These are phyloP conservation scores for Vimba vimba DNA, from an alignment of 2,113 vertebrate species.

Conservation along the genomic window DNA sequence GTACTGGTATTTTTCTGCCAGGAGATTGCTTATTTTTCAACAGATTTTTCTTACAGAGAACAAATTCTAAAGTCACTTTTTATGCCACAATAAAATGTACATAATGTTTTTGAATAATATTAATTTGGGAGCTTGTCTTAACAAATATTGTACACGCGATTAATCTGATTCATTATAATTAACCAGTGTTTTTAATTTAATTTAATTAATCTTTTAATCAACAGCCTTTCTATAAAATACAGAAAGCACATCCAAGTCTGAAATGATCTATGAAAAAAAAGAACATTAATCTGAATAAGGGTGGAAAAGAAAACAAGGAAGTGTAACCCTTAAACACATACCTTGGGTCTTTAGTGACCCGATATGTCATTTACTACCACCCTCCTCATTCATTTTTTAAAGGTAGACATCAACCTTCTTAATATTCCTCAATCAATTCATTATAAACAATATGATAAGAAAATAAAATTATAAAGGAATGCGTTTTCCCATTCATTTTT, in stretches of 20 bases:
- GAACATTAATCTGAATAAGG: background rate
- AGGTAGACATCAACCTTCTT: no score
- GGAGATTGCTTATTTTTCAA: background rate
- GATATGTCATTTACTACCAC: no score
- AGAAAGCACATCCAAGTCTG: background rate
- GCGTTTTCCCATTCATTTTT: no score
- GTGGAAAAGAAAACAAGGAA: background rate
- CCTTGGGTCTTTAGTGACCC: no score
- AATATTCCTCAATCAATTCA: no score
- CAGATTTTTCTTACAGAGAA: background rate
- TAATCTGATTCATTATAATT: background rate
- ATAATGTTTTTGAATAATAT: background rate
- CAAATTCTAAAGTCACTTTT: background rate
- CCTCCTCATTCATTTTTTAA: no score
- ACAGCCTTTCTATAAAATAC: background rate
- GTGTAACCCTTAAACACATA: no score
- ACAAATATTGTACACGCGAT: background rate
- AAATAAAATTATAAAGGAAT: no score
- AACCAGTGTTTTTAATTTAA: no score
- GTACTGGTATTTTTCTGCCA: background rate
- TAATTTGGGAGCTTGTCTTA: background rate
- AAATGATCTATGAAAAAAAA: background rate
- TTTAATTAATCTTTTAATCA: background rate
- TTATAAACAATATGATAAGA: no score
- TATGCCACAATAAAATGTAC: background rate